These are phyloP conservation scores for Parascotia fuliginaria DNA, from an alignment of 2,888 invertebrate species.

Conservation along the genomic window DNA sequence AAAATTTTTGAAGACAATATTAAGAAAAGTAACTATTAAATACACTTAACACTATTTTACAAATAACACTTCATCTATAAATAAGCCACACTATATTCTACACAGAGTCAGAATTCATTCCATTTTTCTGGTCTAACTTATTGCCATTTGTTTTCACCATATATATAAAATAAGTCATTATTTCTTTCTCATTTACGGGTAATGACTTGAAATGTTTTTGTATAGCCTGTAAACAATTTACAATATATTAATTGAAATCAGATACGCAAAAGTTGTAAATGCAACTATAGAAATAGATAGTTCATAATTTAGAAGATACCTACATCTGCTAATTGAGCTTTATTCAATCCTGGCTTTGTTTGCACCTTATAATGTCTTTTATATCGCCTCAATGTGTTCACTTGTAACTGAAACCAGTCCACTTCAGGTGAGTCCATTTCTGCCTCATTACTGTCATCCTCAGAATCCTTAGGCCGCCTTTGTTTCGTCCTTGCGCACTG, in stretches of 20 bases:
- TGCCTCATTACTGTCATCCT: constrained; percentile 97
- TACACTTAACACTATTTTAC: constrained; percentile 52
- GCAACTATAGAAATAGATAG: too few relatives aligned
- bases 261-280: too few relatives aligned
- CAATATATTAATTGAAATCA: neutral
- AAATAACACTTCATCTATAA: constrained; percentile 57
- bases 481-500: constrained; percentile 97
- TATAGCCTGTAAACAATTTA: constrained; percentile 90
- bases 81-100: constrained; percentile 60
- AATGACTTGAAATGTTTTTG: constrained; percentile 98
- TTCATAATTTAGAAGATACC: constrained; percentile 54
- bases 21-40: constrained; percentile 50
- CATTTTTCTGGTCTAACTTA: constrained; percentile 93
- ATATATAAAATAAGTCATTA: constrained; percentile 97
- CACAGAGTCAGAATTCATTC: constrained; percentile 88
- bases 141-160: constrained; percentile 97
- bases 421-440: constrained; percentile 96
- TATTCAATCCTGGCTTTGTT: constrained; percentile 96
- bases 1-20: constrained; percentile 57
- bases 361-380: constrained; percentile 97
- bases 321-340: constrained; percentile 98
- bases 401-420: constrained; percentile 96
- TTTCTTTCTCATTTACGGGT: constrained; percentile 97
- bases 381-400: constrained; percentile 96
- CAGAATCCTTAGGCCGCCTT: constrained; percentile 94